phyloP scores from a whole-genome alignment of 2,888 invertebrate genomes.

The Geophilus truncorum region DNA sequence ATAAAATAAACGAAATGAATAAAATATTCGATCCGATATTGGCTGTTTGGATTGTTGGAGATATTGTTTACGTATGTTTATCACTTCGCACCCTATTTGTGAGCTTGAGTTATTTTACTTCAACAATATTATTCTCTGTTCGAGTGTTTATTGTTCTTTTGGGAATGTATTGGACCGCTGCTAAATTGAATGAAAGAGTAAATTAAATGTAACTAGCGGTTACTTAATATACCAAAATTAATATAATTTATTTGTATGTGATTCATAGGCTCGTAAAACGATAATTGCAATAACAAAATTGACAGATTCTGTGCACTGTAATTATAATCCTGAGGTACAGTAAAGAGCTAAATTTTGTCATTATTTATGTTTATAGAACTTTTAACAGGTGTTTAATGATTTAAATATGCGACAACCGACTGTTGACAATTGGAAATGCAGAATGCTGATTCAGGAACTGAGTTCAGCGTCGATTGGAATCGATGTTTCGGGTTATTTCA shows the following conservation, averaged over 20 bases:
- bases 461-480: no score
- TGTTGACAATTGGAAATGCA: no score
- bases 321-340: not conserved
- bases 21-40: not conserved
- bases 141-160: not conserved
- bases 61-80: not conserved
- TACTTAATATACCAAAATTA: not conserved
- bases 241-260: not conserved
- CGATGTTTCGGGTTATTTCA: no score
- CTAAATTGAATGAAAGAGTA: not conserved
- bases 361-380: no score
- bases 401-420: no score
- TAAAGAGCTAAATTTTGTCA: no score
- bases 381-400: no score
- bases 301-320: not conserved
- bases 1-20: not conserved
- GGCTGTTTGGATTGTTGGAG: not conserved
- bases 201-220: no score
- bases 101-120: not conserved
- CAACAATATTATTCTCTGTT: not conserved
- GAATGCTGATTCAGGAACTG: no score
- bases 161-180: not conserved
- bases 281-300: not conserved
- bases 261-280: not conserved
- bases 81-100: not conserved